Conservation (phyloP, 1,140 invertebrate genomes). For the Drosophila funebris region DNA sequence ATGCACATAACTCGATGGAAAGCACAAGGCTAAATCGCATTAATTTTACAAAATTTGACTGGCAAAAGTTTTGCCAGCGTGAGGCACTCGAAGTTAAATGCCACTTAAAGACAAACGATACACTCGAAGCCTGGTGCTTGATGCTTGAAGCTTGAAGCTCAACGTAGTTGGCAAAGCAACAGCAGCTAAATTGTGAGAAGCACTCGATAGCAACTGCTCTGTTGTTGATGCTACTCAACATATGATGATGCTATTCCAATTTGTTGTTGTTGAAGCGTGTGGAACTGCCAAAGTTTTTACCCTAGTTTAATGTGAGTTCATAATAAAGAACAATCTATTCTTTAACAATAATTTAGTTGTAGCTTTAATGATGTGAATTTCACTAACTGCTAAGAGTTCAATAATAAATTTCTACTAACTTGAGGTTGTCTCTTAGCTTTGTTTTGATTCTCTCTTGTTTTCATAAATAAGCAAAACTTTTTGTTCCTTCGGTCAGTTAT, state of each 20-base stretch:
- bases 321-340: slow-evolving; percentile 3
- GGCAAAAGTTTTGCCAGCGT: slow-evolving; percentile 64
- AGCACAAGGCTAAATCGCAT: slow-evolving; percentile 63
- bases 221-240: background rate
- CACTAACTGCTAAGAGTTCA: background rate
- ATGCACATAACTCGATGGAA: slow-evolving; percentile 36
- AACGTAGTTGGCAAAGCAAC: slow-evolving; percentile 18
- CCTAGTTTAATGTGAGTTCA: background rate
- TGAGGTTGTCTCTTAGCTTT: background rate
- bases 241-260: slow-evolving; percentile 5
- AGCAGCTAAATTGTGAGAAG: slow-evolving; percentile 10
- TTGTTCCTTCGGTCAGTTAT: too few species aligned
- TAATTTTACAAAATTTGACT: slow-evolving; percentile 81
- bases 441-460: too few species aligned
- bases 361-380: too few species aligned
- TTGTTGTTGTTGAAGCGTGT: slow-evolving; percentile 1
- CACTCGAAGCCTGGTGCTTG: slow-evolving; percentile 29
- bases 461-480: too few species aligned
- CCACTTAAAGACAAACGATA: slow-evolving; percentile 78
- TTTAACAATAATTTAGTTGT: background rate
- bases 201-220: slow-evolving; percentile 13
- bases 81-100: slow-evolving; percentile 72
- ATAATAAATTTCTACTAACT: background rate
- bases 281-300: slow-evolving; percentile 6
- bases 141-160: background rate